These are phyloP conservation scores for Rhamphomyia laevipes DNA, from an alignment of 2,888 invertebrate species.

Conservation along the genomic window DNA sequence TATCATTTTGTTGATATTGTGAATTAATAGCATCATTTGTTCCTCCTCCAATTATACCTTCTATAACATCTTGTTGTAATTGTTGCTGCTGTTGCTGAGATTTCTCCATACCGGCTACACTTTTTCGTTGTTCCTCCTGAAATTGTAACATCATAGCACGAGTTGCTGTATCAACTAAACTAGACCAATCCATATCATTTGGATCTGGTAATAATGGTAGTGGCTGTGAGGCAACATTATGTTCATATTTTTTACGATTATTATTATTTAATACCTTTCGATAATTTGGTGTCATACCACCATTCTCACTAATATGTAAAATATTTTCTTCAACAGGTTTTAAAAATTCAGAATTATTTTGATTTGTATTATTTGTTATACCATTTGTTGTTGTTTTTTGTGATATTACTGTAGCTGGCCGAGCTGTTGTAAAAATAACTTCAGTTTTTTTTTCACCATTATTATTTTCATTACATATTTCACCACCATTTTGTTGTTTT, in stretches of 20 bases:
- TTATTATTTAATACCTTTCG: conserved; percentile 1
- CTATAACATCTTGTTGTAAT: neutral
- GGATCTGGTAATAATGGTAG: conserved; percentile 52
- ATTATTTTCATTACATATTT: neutral
- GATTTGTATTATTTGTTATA: conserved; percentile 36
- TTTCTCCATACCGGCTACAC: neutral
- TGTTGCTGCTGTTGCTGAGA: conserved; percentile 4
- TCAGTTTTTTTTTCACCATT: conserved; percentile 31
- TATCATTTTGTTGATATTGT: neutral
- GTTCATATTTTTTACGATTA: conserved; percentile 10
- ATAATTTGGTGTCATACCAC: conserved; percentile 38
- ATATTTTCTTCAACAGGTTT: conserved; percentile 11
- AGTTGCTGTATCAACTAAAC: conserved; percentile 68
- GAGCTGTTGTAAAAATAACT: conserved; percentile 51
- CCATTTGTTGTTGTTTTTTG: conserved; percentile 37
- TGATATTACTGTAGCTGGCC: conserved; percentile 53
- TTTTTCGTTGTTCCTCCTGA: conserved; percentile 12
- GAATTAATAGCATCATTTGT: neutral
- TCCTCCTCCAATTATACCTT: neutral
- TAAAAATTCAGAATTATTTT: conserved; percentile 1
- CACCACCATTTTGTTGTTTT: conserved; percentile 13
- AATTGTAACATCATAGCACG: conserved; percentile 46
- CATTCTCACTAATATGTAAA: conserved; percentile 22
- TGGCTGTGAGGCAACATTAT: conserved; percentile 24
- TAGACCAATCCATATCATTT: conserved; percentile 65